phyloP scores from a whole-genome alignment of 2,888 invertebrate species.

The Erebia aethiops region DNA sequence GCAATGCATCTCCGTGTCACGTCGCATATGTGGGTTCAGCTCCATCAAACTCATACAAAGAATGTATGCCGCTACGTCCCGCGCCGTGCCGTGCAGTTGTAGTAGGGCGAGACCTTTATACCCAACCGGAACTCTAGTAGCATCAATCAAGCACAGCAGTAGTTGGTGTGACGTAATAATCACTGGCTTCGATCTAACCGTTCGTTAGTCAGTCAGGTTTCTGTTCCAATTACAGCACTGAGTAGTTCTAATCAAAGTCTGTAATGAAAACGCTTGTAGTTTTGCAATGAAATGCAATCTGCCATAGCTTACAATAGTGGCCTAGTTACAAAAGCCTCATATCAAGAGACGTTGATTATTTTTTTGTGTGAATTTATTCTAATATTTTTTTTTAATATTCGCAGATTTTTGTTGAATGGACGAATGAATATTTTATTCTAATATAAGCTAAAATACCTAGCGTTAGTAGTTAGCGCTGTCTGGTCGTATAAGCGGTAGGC shows the following conservation, averaged over 20 bases:
- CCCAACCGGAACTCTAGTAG: constrained; percentile 4
- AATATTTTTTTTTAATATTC: too few species aligned
- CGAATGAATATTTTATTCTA: too few species aligned
- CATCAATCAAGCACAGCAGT: constrained; percentile 15
- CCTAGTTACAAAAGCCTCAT: neutral
- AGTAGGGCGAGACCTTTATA: neutral
- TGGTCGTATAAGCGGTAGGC: too few species aligned
- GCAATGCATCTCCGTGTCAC: too few species aligned
- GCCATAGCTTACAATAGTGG: too few species aligned
- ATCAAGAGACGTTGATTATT: neutral
- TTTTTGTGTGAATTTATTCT: neutral
- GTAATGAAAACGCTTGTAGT: neutral
- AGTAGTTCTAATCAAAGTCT: constrained; percentile 8
- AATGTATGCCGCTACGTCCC: too few species aligned
- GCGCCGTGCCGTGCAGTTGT: too few species aligned
- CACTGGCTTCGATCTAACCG: constrained; percentile 11
- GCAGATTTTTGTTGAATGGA: too few species aligned
- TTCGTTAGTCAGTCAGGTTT: constrained; percentile 8
- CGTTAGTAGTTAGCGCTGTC: too few species aligned
- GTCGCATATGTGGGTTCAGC: too few species aligned
- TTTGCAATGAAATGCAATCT: neutral
- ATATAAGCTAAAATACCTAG: too few species aligned
- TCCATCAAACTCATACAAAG: too few species aligned
- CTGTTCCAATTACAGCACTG: constrained; percentile 8
- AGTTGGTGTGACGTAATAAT: constrained; percentile 17